phyloP scores from a whole-genome alignment of 2,797 vertebrate species.

The Geranospiza caerulescens region DNA sequence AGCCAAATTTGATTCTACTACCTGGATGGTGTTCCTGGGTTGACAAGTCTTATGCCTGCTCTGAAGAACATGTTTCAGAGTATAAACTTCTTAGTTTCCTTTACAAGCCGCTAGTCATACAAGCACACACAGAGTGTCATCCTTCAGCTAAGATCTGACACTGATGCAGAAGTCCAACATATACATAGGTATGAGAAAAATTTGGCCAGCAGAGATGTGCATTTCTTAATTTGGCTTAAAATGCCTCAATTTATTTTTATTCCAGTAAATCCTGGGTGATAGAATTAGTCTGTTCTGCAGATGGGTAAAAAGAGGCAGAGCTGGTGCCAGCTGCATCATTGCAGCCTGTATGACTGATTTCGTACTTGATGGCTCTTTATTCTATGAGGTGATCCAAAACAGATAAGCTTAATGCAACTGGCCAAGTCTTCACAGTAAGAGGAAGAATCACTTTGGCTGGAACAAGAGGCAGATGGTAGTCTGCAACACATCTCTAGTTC shows the following conservation, averaged over 20 bases:
- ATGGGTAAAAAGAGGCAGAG: neutral
- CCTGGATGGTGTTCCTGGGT: neutral
- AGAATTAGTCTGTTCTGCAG: neutral
- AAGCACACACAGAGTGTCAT: neutral
- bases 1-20: neutral
- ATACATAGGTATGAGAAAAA: neutral
- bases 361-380: neutral
- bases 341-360: neutral
- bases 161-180: neutral
- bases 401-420: neutral
- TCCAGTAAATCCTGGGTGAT: neutral
- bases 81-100: neutral
- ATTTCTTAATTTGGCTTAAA: neutral
- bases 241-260: neutral
- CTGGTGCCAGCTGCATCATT: neutral
- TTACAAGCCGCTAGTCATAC: neutral
- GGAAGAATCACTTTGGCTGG: neutral
- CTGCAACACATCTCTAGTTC: neutral
- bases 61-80: neutral
- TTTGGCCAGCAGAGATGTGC: neutral
- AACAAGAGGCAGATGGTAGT: neutral
- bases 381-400: neutral
- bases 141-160: neutral
- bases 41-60: neutral
- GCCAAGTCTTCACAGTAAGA: neutral